These are phyloP conservation scores for Trogon melanurus DNA, from an alignment of 2,113 vertebrate genomes.

Conservation along the genomic window DNA sequence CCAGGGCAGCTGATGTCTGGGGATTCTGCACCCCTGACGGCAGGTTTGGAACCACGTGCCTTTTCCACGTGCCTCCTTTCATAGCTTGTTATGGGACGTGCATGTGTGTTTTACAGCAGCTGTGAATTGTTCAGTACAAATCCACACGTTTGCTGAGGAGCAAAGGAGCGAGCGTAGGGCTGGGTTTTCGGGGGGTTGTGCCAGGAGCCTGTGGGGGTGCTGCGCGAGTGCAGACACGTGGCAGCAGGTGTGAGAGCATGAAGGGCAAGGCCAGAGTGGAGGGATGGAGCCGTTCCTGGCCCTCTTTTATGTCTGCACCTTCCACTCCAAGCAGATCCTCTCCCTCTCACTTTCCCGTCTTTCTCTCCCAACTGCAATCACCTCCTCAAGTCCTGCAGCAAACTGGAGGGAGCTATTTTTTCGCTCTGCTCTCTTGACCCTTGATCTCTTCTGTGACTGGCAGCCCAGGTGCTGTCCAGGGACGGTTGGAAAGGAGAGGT, in stretches of 20 bases:
- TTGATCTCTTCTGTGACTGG: neutral
- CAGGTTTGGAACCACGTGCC: neutral
- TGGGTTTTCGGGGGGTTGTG: neutral
- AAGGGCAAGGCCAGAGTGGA: neutral
- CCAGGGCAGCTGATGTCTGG: neutral
- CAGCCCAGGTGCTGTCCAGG: neutral
- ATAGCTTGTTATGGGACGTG: neutral
- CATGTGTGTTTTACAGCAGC: neutral
- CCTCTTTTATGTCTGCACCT: neutral
- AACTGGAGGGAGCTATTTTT: neutral
- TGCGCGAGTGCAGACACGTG: neutral
- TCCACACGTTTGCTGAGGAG: neutral
- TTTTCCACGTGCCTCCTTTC: neutral
- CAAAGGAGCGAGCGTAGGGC: neutral
- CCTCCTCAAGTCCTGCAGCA: neutral
- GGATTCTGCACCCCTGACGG: neutral
- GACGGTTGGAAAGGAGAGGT: neutral
- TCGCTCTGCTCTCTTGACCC: neutral
- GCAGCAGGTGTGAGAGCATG: fast-evolving
- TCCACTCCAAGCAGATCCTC: neutral
- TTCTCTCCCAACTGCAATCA: neutral
- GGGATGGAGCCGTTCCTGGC: neutral
- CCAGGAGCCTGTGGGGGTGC: neutral
- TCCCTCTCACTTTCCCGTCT: neutral
- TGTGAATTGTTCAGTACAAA: neutral